Evolutionary conservation across 1,140 invertebrate species (phyloP), one percentile per base, ranked within the genome.

Genomic region (Sycophaga agraensis): DNA sequence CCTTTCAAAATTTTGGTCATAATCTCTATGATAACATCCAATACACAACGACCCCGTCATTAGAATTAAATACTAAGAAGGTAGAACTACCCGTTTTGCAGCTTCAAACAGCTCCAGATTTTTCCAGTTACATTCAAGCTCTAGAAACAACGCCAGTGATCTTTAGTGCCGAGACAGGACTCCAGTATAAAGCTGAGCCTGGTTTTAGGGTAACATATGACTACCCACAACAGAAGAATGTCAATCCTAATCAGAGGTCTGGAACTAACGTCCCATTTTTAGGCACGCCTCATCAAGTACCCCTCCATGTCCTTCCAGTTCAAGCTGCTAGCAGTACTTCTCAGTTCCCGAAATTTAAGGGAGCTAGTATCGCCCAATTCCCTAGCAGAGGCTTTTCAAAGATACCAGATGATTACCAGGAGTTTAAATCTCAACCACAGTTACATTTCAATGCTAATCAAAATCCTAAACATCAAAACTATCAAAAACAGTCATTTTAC

Each of bases 351-450:
- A 68, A 66, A 21, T 76, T 66, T 57, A 68, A 72, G 56, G 71
- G 66, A 9, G 68, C 66, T 0, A 63, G 60, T 40, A 16, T 73
- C 39, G 22, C 31, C n/a, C 42, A 50, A 28, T 37, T 28, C 40
- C 11, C 59, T 7, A 58, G 16, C 49, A 31, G 31, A 40, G 49
- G 48, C 37, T 49, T 59, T 14, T 24, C 19, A 50, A 35, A 66
- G 50, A 22, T 66, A 3, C 24, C 55, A 1, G 64, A 59, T 19
- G 63, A 34, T 53, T 81, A 81, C 65, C 63, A 77, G 48, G 45
- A 67, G 39, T 43, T 75, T 34, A 62, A 66, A 45, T 49, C 66
- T 22, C 79, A 81, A 49, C 69, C 75, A 1, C 77, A 76, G 43
- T 67, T 80, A 14, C 75, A 75, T 8, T 80, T 80, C 35, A 50